Base-by-base conservation (phyloP, 2,888 invertebrate genomes). In the Pandemis corylana region DNA sequence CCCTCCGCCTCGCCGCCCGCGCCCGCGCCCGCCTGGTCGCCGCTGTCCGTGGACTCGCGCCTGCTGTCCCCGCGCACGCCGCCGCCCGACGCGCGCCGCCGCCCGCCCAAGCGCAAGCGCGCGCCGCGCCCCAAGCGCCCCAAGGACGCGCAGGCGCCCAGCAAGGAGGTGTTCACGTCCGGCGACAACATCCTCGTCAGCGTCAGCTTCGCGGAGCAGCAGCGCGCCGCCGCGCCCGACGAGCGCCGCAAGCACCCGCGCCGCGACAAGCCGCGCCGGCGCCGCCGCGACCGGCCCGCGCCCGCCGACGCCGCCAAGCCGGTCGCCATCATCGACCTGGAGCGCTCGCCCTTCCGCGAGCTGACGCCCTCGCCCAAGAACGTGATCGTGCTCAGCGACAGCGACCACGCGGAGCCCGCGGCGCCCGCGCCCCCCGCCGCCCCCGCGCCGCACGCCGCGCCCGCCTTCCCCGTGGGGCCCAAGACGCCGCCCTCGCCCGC, bases 181-280 rank as follows among this genome's bases (percentile, higher is more conserved):
- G 98, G 98, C 4, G 98, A 98, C 90, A 98, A 98, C 87, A 98
- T 98, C 83, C 95, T 98, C 78, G 98, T 98, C 12, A 98, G 98
- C 90, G 98, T 98, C 20, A 98, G 98, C 89, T 98, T 98, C 90
- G 97, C 97, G 87, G 97, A 97, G 81, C 96, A 95, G 79, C 95
- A 87, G 80, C 84, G 89, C 75, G 82, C 81, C 86, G 89, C 12
- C 80, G 83, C 28, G 75, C 79, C 71, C 46, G 56, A 64, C 63
- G 71, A 49, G 41, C 51, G 74, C 5, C 68, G 76, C 20, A 81
- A 81, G 51, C 67, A 70, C 51, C 10, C 68, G 68, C 65, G 71
- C 41, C 68, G 76, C 61, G 82, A 82, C 44, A 51, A 53, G 42
- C 12, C 12, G 46, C 51, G 70, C 5, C 82, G 84, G 0, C 84